Conservation (phyloP, 2,113 vertebrate genomes). For the Calidris pugnax region DNA sequence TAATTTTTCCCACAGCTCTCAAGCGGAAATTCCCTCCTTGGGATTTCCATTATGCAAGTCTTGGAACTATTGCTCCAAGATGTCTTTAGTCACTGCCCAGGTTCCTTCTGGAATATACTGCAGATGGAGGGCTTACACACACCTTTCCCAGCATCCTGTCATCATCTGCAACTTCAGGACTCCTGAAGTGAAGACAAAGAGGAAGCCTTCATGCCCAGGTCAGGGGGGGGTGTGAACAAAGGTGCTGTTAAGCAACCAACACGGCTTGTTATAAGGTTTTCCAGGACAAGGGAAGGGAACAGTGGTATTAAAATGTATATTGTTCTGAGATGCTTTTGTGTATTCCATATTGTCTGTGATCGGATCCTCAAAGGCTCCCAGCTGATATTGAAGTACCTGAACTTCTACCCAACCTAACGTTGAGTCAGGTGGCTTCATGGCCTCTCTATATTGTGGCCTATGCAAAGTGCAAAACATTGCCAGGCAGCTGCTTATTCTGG, state of each 20-base stretch:
- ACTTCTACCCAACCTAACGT: background rate
- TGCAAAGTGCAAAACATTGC: background rate
- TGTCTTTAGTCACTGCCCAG: background rate
- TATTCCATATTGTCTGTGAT: background rate
- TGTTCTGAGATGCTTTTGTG: background rate
- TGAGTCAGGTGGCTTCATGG: background rate
- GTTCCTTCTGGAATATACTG: background rate
- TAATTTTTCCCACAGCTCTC: background rate
- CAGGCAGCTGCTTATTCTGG: background rate
- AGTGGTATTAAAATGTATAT: background rate
- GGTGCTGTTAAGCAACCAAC: background rate
- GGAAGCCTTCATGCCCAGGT: background rate
- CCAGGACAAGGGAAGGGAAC: background rate
- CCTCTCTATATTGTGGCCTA: background rate
- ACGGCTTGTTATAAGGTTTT: background rate
- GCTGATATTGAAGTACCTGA: background rate
- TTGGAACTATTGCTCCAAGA: background rate
- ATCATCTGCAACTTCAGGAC: background rate
- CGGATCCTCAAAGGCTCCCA: background rate
- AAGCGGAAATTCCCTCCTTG: background rate
- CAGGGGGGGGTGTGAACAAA: background rate
- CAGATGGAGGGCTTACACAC: accelerated
- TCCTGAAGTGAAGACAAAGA: background rate
- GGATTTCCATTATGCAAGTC: background rate
- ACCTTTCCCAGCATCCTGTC: background rate